Conservation (phyloP, 2,888 invertebrate genomes). For the Eudasyphora cyanicolor region DNA sequence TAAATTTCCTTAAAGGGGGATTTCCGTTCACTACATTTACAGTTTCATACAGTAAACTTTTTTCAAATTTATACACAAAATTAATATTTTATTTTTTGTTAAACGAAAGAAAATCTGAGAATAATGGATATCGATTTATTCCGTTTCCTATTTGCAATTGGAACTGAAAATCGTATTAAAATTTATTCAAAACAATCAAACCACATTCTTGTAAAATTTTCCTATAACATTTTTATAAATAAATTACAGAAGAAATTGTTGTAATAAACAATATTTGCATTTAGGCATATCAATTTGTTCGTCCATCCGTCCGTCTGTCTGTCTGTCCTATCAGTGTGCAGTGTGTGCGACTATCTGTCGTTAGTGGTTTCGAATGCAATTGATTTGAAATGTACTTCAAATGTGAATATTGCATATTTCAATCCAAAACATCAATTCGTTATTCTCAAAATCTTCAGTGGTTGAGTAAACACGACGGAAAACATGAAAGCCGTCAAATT, state of each 20-base stretch:
- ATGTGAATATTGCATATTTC: slow-evolving; percentile 18
- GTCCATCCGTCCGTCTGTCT: background rate
- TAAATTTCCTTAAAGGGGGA: too few relatives aligned
- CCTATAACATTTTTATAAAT: background rate
- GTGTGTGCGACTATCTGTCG: background rate
- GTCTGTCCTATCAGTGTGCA: background rate
- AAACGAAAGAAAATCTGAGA: too few relatives aligned
- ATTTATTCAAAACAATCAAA: too few relatives aligned
- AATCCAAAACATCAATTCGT: slow-evolving; percentile 2
- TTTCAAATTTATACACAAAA: too few relatives aligned
- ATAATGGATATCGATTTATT: too few relatives aligned
- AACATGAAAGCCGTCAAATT: slow-evolving; percentile 15
- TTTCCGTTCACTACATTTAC: too few relatives aligned
- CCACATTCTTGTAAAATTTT: too few relatives aligned
- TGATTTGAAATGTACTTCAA: background rate
- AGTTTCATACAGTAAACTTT: too few relatives aligned
- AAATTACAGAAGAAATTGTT: background rate
- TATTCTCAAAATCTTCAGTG: background rate
- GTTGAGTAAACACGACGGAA: background rate
- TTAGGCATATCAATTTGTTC: background rate
- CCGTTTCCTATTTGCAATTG: too few relatives aligned
- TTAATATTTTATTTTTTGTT: too few relatives aligned
- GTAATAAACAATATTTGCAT: slow-evolving; percentile 3
- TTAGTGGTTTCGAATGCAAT: background rate
- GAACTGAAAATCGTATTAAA: too few relatives aligned